Percentiles rank a stretch among this genome's conserved stretches.
These are phyloP conservation scores for Hoplostethus atlanticus DNA, from an alignment of 2,797 vertebrate genomes.

Conservation along the genomic window DNA sequence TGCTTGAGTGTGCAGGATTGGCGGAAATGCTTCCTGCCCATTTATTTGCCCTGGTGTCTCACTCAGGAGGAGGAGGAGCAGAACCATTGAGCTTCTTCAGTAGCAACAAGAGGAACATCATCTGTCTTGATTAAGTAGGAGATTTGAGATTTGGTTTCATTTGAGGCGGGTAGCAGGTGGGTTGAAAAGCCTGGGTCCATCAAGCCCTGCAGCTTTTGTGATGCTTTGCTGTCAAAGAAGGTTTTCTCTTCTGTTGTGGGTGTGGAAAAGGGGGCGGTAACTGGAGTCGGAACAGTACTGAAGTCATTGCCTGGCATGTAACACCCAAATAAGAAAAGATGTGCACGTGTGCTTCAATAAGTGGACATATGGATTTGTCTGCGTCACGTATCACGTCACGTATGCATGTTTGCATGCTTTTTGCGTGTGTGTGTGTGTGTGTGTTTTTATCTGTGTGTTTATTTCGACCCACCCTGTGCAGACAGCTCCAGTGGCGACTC, in stretches of 20 bases:
- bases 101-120: no score
- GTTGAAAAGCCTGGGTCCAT: no score
- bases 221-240: not conserved
- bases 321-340: not conserved
- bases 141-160: no score
- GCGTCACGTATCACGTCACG: not conserved
- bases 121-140: no score
- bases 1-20: no score
- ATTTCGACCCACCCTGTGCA: constrained; percentile 91
- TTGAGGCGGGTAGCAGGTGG: no score
- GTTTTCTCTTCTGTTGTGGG: not conserved
- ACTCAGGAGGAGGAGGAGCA: no score
- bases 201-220: no score
- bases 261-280: not conserved
- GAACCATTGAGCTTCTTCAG: no score
- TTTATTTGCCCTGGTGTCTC: no score
- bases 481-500: constrained; percentile 98
- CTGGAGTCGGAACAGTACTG: not conserved
- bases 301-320: not conserved
- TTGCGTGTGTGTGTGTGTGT: constrained; percentile 19
- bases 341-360: constrained; percentile 18
- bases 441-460: constrained; percentile 19
- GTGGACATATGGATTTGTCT: constrained; percentile 7
- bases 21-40: no score
- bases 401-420: not conserved